Evolutionary conservation across 1,140 invertebrate species (phyloP).

Genomic region (Teleopsis dalmanni): DNA sequence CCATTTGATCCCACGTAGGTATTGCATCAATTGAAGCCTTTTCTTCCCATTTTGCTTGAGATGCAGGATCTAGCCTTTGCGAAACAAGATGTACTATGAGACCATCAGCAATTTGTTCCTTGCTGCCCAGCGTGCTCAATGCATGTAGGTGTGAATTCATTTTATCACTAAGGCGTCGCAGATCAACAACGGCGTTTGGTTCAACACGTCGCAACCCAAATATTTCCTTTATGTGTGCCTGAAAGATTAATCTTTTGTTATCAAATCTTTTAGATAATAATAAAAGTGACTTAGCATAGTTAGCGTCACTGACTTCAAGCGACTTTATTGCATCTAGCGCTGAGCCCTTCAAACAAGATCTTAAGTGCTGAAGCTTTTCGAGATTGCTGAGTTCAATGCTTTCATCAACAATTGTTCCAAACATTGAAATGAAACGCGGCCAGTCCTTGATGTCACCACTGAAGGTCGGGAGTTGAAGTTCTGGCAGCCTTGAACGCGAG

Average conservation of each 20-base stretch:
- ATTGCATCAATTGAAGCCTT: not conserved
- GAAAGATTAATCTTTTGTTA: constrained; percentile 3
- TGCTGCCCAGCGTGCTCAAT: not conserved
- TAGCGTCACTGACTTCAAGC: constrained; percentile 2
- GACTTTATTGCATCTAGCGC: constrained; percentile 5
- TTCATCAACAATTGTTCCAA: constrained; percentile 6
- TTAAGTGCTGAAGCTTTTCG: constrained; percentile 4
- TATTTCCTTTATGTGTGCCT: not conserved
- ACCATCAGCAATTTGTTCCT: constrained; percentile 1
- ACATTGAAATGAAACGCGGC: constrained; percentile 5
- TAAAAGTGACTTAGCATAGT: constrained; percentile 2
- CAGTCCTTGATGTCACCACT: constrained; percentile 1
- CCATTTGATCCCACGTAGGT: not conserved
- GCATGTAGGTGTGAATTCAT: not conserved
- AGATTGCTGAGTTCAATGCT: constrained; percentile 3
- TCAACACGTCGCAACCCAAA: not conserved
- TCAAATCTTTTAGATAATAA: constrained; percentile 6
- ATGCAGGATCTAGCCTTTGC: not conserved
- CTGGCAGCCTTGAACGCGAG: too few species aligned
- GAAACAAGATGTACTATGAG: not conserved
- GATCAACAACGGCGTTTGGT: not conserved
- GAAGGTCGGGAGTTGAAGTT: constrained; percentile 5
- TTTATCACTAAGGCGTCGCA: constrained; percentile 4
- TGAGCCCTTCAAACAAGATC: not conserved
- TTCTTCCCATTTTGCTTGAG: constrained; percentile 4